phyloP scores from a whole-genome alignment of 53 echinoderm and acorn worm genomes.

The Hippasteria phrygiana region DNA sequence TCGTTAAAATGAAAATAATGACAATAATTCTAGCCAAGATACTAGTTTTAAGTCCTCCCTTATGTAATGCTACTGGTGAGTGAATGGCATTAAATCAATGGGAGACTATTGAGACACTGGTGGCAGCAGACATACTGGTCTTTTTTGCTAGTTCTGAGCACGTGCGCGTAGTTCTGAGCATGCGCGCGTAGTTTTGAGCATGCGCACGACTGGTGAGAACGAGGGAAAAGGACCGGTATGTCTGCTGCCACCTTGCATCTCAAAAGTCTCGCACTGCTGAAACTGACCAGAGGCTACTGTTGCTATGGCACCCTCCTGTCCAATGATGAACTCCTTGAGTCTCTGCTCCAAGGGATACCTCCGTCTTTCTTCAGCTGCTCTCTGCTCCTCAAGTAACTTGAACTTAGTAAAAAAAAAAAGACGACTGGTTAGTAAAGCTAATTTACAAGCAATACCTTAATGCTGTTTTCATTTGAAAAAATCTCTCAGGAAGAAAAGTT shows the following conservation, averaged over 20 bases:
- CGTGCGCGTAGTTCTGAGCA: no score
- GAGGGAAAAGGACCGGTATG: no score
- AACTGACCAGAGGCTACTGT: conserved; percentile 92
- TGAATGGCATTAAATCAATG: not conserved
- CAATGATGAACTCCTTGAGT: conserved; percentile 87
- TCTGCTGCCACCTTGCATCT: no score
- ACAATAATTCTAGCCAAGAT: no score
- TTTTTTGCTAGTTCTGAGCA: no score
- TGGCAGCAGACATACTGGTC: no score
- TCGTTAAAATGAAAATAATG: not conserved
- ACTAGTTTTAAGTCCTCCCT: no score
- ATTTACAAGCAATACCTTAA: not conserved
- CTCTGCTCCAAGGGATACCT: conserved; percentile 90
- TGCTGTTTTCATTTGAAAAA: not conserved
- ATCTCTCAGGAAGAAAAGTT: not conserved
- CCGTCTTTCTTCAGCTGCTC: conserved; percentile 85
- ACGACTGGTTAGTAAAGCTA: not conserved
- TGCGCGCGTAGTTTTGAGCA: no score
- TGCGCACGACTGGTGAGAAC: no score
- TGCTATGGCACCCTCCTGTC: conserved; percentile 96
- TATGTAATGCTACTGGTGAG: not conserved
- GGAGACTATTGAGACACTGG: no score
- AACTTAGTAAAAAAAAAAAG: conserved; percentile 58
- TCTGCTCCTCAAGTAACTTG: conserved; percentile 72
- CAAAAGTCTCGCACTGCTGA: no score